Conservation (phyloP, 2,888 invertebrate species). For the Phragmatobia fuliginosa region DNA sequence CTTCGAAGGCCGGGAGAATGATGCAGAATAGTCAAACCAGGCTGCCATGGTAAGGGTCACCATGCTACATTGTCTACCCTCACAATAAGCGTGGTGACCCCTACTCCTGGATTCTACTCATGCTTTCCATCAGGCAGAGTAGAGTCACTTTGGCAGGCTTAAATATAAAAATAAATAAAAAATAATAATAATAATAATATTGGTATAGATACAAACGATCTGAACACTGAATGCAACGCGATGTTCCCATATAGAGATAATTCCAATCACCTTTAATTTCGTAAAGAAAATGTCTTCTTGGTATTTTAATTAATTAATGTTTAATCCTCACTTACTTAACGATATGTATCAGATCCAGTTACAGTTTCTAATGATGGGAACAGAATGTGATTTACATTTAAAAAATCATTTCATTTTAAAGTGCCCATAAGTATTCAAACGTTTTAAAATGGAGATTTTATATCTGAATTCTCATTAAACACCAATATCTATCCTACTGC, state of each 20-base stretch:
- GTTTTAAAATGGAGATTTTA: background rate
- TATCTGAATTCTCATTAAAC: background rate
- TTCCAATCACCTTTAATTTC: slow-evolving; percentile 35
- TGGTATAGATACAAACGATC: background rate
- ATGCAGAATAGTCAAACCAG: too few species aligned
- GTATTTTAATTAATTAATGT: slow-evolving; percentile 51
- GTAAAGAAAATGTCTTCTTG: slow-evolving; percentile 39
- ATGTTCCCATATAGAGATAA: background rate
- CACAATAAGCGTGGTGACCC: too few species aligned
- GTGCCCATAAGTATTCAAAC: background rate
- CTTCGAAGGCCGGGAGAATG: too few species aligned
- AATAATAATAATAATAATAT: too few species aligned
- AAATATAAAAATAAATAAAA: too few species aligned
- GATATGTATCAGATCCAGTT: slow-evolving; percentile 35
- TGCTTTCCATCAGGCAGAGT: too few species aligned
- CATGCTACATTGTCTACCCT: too few species aligned
- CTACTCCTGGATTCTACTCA: too few species aligned
- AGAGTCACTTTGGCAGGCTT: too few species aligned
- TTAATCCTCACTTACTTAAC: slow-evolving; percentile 37
- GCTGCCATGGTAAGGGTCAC: too few species aligned
- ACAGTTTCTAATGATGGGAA: slow-evolving; percentile 38
- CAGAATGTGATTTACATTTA: slow-evolving; percentile 21
- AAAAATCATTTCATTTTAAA: background rate
- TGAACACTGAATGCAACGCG: background rate
- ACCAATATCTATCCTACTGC: background rate